Evolutionary conservation across 2,113 vertebrate genomes (phyloP).

Genomic region (Notothenia coriiceps): DNA sequence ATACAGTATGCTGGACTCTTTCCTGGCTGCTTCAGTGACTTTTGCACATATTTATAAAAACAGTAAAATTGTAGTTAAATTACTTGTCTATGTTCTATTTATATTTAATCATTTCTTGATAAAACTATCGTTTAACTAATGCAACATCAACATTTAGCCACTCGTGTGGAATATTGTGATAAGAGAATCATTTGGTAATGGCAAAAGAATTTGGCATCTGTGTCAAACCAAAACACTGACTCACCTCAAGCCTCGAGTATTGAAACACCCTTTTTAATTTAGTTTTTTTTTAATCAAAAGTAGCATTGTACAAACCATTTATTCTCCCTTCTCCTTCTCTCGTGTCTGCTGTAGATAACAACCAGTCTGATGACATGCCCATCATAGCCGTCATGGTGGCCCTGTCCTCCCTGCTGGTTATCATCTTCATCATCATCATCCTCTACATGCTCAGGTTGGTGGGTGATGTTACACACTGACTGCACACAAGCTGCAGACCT

Average conservation of each 20-base stretch:
- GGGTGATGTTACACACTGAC: neutral
- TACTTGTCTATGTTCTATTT: neutral
- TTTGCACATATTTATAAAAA: neutral
- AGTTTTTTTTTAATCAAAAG: neutral
- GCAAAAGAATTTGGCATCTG: constrained; percentile 4
- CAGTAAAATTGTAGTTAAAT: too few relatives aligned
- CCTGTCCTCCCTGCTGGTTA: constrained; percentile 95
- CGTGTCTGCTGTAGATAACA: constrained; percentile 41
- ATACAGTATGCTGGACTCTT: neutral
- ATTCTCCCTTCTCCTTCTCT: neutral
- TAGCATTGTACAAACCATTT: neutral
- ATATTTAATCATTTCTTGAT: neutral
- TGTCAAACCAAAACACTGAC: constrained; percentile 12
- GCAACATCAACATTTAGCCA: neutral
- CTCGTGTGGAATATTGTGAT: neutral
- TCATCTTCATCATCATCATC: constrained; percentile 98
- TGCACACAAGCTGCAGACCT: constrained; percentile 6
- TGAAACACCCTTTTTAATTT: neutral
- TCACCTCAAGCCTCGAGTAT: neutral
- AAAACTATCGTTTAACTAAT: neutral
- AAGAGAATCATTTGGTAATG: constrained; percentile 9
- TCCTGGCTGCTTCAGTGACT: neutral
- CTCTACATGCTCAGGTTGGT: constrained; percentile 98
- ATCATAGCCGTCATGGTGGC: constrained; percentile 98
- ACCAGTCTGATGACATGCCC: constrained; percentile 87